Percentiles rank a stretch among this genome's conserved stretches.
Conservation (phyloP, 2,113 vertebrate species). For the Neolamprologus fasciatus region DNA sequence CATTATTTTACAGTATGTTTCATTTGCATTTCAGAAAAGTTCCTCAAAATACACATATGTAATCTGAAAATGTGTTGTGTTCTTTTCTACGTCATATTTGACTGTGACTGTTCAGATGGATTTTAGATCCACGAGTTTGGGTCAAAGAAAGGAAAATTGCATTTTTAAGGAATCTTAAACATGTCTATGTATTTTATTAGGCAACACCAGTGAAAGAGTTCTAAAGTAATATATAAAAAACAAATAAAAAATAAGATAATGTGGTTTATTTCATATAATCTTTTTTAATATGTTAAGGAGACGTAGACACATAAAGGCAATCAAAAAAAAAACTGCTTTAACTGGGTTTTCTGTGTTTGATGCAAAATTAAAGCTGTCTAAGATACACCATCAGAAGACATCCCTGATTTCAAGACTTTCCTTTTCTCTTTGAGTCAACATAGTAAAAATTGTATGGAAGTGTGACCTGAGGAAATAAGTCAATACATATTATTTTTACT, state of each 20-base stretch:
- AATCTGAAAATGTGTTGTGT: not conserved
- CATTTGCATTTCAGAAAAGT: not conserved
- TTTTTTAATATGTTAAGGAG: not conserved
- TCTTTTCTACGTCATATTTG: accelerated
- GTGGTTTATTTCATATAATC: accelerated
- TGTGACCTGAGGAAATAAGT: not conserved
- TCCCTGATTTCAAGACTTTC: not conserved
- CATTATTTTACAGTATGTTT: accelerated
- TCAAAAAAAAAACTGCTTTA: not conserved
- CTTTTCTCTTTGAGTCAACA: not conserved
- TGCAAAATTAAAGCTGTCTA: accelerated
- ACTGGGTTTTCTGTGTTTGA: not conserved
- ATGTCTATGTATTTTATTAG: not conserved
- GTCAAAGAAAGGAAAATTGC: accelerated
- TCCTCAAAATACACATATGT: not conserved
- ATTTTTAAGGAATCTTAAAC: not conserved
- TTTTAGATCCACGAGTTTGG: too few species aligned
- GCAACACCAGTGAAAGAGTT: accelerated
- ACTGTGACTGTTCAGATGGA: not conserved
- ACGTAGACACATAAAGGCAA: accelerated
- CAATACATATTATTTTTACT: not conserved
- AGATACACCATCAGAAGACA: accelerated
- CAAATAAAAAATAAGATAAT: not conserved
- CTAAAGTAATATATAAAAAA: not conserved
- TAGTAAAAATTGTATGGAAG: not conserved